Conservation (phyloP, 2,888 invertebrate species). For the Globia sparganii region DNA sequence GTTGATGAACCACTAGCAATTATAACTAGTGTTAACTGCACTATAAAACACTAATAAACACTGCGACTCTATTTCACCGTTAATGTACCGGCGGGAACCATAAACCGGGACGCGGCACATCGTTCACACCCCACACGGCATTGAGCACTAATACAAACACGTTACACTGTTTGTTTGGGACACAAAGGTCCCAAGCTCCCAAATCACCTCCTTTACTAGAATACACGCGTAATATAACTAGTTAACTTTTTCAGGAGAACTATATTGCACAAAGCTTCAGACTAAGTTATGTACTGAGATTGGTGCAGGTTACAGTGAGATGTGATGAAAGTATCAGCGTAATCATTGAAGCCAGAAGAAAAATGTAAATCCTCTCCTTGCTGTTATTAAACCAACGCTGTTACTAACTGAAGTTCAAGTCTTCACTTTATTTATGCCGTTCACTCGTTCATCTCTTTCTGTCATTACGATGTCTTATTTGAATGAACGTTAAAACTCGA, state of each 20-base stretch:
- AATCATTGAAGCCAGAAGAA: constrained; percentile 26
- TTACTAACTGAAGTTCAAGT: constrained; percentile 16
- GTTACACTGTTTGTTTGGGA: constrained; percentile 58
- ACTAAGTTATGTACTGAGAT: constrained; percentile 20
- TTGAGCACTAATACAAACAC: constrained; percentile 60
- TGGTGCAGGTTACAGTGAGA: constrained; percentile 20
- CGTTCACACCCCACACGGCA: constrained; percentile 64
- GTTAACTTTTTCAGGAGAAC: constrained; percentile 13
- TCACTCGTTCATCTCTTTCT: constrained; percentile 14
- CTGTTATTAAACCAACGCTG: constrained; percentile 21
- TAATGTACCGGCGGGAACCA: constrained; percentile 71
- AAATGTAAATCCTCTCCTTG: constrained; percentile 37
- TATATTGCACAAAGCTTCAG: constrained; percentile 14
- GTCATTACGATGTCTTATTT: constrained; percentile 29
- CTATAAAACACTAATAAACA: constrained; percentile 69
- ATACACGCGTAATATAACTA: constrained; percentile 19
- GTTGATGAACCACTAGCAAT: constrained; percentile 56
- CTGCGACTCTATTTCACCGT: constrained; percentile 62
- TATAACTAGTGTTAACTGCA: constrained; percentile 51
- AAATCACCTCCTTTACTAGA: constrained; percentile 24
- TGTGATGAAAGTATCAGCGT: constrained; percentile 34
- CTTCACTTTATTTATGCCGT: constrained; percentile 23
- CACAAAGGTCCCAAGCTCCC: constrained; percentile 44
- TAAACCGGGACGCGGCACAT: constrained; percentile 65
- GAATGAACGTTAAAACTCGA: constrained; percentile 23